Percentiles rank a stretch among this genome's conserved stretches.
Conservation (phyloP, 2,888 invertebrate genomes). For the Drosophila ustulata region DNA sequence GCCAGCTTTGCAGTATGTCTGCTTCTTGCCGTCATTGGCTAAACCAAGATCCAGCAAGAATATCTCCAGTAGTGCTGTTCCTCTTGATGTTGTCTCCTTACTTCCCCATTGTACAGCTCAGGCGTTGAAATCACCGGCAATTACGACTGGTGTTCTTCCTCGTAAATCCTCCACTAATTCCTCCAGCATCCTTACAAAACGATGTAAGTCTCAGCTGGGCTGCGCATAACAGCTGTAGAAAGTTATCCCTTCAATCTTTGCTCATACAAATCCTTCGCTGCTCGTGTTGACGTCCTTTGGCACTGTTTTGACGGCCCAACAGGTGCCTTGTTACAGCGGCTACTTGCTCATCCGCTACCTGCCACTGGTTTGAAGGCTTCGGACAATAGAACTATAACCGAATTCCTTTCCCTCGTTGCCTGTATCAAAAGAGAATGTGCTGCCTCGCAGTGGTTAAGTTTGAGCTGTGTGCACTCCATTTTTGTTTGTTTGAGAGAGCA, state of each 20-base stretch:
- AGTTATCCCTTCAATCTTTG: conserved; percentile 8
- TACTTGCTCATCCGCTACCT: conserved; percentile 7
- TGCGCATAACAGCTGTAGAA: conserved; percentile 8
- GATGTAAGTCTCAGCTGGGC: background rate
- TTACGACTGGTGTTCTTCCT: too few relatives aligned
- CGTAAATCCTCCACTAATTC: too few relatives aligned
- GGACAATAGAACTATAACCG: conserved; percentile 8
- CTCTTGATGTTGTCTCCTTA: too few relatives aligned
- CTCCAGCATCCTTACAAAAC: too few relatives aligned
- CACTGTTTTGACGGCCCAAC: background rate
- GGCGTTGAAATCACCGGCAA: too few relatives aligned
- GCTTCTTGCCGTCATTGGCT: too few relatives aligned
- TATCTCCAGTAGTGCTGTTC: too few relatives aligned
- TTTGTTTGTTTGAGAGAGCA: background rate
- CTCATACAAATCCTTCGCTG: too few relatives aligned
- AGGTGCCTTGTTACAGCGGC: background rate
- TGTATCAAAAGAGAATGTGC: conserved; percentile 19
- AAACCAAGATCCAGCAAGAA: too few relatives aligned
- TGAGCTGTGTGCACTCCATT: conserved; percentile 13
- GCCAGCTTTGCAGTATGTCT: too few relatives aligned
- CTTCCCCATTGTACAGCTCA: too few relatives aligned
- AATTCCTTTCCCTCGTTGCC: background rate
- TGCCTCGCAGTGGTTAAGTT: background rate
- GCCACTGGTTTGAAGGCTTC: conserved; percentile 7
- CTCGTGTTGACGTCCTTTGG: background rate